Base-by-base conservation (phyloP, 2,888 invertebrate species). In the Agrilus mali region DNA sequence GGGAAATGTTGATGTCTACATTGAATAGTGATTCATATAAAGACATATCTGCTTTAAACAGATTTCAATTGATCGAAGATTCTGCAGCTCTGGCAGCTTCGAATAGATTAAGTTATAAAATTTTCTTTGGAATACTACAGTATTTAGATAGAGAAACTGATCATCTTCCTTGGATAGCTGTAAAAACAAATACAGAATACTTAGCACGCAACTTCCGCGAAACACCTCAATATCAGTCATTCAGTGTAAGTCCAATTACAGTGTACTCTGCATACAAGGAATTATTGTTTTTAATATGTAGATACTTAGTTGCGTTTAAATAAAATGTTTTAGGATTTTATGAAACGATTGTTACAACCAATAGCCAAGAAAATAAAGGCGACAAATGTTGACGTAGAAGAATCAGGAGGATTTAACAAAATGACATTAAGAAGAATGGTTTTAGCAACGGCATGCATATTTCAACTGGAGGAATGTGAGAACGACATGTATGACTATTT, bases 21-120 rank as follows among this genome's bases (percentile, higher is more conserved):
- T 64, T 88, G 38, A 71, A 74, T 48, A 72, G 73, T 27, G 64
- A 68, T 1, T 66, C 71, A 6, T 75, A 66, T 49, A 44, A 60
- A 1, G 57, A 56, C 14, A 77, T 93, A 36, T 77, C 83, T n/a
- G 66, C 72, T 3, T 68, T 84, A 43, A 89, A 85, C 54, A 69
- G 92, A 32, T 88, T 87, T 1, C 86, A 89, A 58, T 67, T 95
- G 14, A 69, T 95, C 38, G 80, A 86, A 40, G 93, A 95, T 61
- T 76, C 82, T 0, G 73, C 83, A 47, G 80, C 78, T 48, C 67
- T 83, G 16, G 82, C 84, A 17, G 77, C 77, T 51, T 65, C 74
- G 16, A 78, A 77, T 32, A 67, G 77, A 43, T 66, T 84, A 13
- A 71, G 77, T 47, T 87, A 86, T 53, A 68, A 70, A 6, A 71